These are phyloP conservation scores for Tenthredo distinguenda DNA, from an alignment of 2,888 invertebrate genomes.

Conservation along the genomic window DNA sequence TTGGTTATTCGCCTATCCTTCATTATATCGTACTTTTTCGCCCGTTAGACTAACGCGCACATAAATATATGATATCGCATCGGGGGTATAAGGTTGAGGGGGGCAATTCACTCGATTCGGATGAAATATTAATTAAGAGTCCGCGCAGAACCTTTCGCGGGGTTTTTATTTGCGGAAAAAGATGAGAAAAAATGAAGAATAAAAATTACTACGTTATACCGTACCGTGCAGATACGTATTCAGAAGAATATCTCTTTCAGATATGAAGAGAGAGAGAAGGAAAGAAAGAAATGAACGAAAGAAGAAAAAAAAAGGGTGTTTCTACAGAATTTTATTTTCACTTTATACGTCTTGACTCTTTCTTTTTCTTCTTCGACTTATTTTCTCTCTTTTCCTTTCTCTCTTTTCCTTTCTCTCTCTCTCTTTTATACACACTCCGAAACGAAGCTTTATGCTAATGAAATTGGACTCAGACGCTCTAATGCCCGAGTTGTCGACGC, in stretches of 20 bases:
- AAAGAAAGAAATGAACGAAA: not conserved
- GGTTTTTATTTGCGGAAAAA: not conserved
- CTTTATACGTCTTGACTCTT: not conserved
- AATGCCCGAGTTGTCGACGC: not conserved
- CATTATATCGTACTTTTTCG: not conserved
- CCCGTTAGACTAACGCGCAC: not conserved
- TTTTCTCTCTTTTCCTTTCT: not conserved
- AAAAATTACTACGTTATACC: not conserved
- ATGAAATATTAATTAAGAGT: constrained; percentile 28
- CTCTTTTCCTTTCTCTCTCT: not conserved
- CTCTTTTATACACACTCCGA: not conserved
- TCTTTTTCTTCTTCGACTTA: not conserved
- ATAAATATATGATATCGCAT: not conserved
- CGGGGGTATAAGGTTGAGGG: not conserved
- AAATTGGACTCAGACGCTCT: constrained; percentile 25
- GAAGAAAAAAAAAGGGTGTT: not conserved
- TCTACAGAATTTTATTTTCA: not conserved
- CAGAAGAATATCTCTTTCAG: not conserved
- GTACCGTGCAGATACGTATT: not conserved
- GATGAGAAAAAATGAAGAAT: too few species aligned
- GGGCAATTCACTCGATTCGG: constrained; percentile 15
- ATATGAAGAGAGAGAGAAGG: not conserved
- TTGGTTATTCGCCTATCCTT: not conserved
- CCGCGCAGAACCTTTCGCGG: not conserved
- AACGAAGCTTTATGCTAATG: constrained; percentile 36